Evolutionary conservation across 2,113 vertebrate genomes (phyloP).

Genomic region (Pteruthius melanotis): DNA sequence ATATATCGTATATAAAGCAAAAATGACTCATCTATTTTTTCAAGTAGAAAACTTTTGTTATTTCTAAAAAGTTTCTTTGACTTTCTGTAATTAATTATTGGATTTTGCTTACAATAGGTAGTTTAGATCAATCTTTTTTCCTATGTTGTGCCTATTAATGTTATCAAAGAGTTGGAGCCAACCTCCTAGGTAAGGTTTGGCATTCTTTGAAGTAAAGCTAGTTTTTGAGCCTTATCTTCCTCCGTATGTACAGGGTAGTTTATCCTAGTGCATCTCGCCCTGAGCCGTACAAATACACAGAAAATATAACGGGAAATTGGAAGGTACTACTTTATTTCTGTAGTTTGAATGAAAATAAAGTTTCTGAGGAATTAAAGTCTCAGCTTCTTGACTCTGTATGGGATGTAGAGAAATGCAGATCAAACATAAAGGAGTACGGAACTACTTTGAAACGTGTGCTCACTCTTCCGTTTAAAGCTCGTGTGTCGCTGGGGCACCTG

Average conservation of each 20-base stretch:
- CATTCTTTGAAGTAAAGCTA: conserved; percentile 1
- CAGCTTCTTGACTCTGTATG: conserved; percentile 44
- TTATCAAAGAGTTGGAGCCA: conserved; percentile 18
- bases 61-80: conserved; percentile 30
- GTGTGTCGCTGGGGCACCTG: background rate
- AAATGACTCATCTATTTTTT: conserved; percentile 57
- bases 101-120: conserved; percentile 19
- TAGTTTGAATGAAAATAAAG: conserved; percentile 66
- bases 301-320: conserved; percentile 12
- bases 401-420: background rate
- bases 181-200: background rate
- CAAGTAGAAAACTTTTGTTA: conserved; percentile 33
- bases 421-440: background rate
- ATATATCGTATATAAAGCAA: conserved; percentile 46
- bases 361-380: conserved; percentile 55
- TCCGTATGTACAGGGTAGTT: background rate
- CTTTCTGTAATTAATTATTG: conserved; percentile 19
- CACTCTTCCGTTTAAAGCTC: background rate
- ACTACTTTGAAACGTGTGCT: background rate
- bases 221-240: conserved; percentile 45
- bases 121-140: background rate
- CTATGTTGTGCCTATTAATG: conserved; percentile 36
- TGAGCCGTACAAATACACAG: background rate
- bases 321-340: conserved; percentile 60
- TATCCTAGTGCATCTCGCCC: background rate